phyloP scores from a whole-genome alignment of 1,140 invertebrate genomes.

The Apocrypta bakeri region DNA sequence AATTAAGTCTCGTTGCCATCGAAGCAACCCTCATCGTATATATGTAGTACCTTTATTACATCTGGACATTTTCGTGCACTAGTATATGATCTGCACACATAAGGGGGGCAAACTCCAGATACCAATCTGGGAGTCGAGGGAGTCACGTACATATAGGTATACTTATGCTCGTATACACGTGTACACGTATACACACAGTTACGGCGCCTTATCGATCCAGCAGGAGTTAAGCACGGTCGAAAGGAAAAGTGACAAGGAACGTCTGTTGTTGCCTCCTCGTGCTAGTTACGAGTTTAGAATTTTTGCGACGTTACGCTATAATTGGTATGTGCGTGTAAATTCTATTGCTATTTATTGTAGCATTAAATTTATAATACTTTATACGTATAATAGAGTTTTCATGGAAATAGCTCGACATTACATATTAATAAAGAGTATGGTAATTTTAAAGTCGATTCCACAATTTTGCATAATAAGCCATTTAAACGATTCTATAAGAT shows the following conservation, averaged over 20 bases:
- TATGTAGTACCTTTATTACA: not conserved
- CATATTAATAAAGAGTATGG: too few relatives aligned
- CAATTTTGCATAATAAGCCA: too few relatives aligned
- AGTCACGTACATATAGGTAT: not conserved
- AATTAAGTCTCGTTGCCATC: not conserved
- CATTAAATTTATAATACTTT: too few relatives aligned
- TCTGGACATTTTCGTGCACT: not conserved
- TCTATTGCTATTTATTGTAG: too few relatives aligned
- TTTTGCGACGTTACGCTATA: not conserved
- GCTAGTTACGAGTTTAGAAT: not conserved
- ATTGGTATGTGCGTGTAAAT: too few relatives aligned
- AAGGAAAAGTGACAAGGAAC: constrained; percentile 37
- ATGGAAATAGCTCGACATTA: too few relatives aligned
- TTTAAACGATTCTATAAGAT: too few relatives aligned
- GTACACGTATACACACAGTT: too few relatives aligned
- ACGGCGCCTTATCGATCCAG: too few relatives aligned
- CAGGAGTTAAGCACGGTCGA: not conserved
- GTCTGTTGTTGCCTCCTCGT: not conserved
- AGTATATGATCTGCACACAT: not conserved
- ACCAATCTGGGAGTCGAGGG: not conserved
- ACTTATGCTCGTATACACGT: too few relatives aligned
- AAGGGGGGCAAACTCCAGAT: not conserved
- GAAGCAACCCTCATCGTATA: not conserved
- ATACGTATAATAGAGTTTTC: too few relatives aligned
- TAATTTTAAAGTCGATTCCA: too few relatives aligned